phyloP scores from a whole-genome alignment of 2,113 vertebrate species.

The Muntiacus reevesi region DNA sequence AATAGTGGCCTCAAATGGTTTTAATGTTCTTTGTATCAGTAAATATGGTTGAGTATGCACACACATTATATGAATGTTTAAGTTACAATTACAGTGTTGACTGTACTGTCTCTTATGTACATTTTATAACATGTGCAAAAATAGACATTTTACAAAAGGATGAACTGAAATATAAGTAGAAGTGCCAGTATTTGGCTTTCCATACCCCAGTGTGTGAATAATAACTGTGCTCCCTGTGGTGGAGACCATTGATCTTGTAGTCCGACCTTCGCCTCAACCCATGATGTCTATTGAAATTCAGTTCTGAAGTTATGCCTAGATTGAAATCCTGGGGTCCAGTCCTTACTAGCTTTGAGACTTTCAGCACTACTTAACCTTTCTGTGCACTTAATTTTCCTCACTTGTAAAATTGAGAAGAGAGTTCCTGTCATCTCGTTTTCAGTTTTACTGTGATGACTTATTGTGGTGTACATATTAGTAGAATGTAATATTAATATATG shows the following conservation, averaged over 20 bases:
- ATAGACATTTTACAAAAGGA: neutral
- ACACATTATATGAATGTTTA: neutral
- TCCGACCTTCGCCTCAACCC: neutral
- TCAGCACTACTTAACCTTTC: neutral
- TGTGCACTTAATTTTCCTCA: conserved; percentile 15
- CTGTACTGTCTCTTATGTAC: neutral
- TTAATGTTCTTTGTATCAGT: neutral
- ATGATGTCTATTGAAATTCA: conserved; percentile 9
- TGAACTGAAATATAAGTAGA: neutral
- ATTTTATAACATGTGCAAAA: conserved; percentile 27
- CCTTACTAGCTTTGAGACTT: neutral
- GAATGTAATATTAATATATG: neutral
- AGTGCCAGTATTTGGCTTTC: neutral
- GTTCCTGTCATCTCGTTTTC: neutral
- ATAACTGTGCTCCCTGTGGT: neutral
- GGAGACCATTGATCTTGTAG: neutral
- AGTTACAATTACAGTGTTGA: neutral
- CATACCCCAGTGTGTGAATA: neutral
- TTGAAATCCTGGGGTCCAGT: neutral
- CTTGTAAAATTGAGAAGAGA: conserved; percentile 6
- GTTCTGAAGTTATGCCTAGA: neutral
- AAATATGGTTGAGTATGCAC: neutral
- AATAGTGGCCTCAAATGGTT: neutral
- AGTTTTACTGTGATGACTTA: conserved; percentile 12
- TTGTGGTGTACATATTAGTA: neutral